phyloP scores from a whole-genome alignment of 2,888 invertebrate species.

The Oasisia sp. region DNA sequence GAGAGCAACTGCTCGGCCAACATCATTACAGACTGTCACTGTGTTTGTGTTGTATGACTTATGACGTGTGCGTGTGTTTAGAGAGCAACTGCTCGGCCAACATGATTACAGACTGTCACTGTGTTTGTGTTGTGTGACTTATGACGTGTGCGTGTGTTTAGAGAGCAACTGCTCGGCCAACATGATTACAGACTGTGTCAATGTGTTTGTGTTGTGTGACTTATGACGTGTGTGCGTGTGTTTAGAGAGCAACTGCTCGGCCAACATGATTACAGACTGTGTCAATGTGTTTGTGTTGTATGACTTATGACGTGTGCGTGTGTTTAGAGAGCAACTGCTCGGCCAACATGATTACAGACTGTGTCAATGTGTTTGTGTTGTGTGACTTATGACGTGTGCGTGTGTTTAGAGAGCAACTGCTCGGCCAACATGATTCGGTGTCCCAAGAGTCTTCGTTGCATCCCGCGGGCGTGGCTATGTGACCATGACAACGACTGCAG shows the following conservation, averaged over 20 bases:
- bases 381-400: neutral
- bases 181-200: slow-evolving; percentile 41
- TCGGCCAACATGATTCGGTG: slow-evolving; percentile 68
- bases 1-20: slow-evolving; percentile 52
- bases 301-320: neutral
- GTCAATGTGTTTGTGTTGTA: too few relatives aligned
- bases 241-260: slow-evolving; percentile 50
- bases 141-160: neutral
- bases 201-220: too few relatives aligned
- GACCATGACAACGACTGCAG: slow-evolving; percentile 70
- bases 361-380: too few relatives aligned
- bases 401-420: slow-evolving; percentile 46
- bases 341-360: slow-evolving; percentile 41
- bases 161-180: slow-evolving; percentile 52
- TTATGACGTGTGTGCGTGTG: neutral
- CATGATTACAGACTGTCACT: slow-evolving; percentile 41
- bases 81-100: slow-evolving; percentile 52
- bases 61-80: neutral
- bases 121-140: neutral
- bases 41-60: neutral
- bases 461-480: slow-evolving; percentile 49
- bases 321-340: slow-evolving; percentile 49
- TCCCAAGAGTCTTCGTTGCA: slow-evolving; percentile 71
- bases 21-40: slow-evolving; percentile 41
- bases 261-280: slow-evolving; percentile 44